These are phyloP conservation scores for Malthinus seriepunctatus DNA, from an alignment of 2,888 invertebrate genomes.

Conservation along the genomic window DNA sequence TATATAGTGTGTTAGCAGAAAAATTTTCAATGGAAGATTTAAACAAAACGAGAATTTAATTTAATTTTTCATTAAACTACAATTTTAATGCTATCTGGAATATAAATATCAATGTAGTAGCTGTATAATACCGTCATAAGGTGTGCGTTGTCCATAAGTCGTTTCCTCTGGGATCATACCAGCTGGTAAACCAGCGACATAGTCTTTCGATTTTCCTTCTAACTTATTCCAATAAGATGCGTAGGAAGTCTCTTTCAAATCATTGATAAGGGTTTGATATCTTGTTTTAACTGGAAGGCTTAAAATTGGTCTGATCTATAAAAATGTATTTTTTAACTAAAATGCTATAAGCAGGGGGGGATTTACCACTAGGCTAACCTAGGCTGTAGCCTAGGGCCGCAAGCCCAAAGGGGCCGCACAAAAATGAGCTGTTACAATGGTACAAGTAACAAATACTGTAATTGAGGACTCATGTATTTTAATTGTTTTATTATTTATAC, in stretches of 20 bases:
- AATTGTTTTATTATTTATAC: too few relatives aligned
- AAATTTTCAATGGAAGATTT: not conserved
- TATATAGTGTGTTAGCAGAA: not conserved
- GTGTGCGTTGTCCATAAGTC: constrained; percentile 50
- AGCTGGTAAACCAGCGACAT: constrained; percentile 52
- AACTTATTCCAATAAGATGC: constrained; percentile 55
- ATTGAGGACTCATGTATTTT: too few relatives aligned
- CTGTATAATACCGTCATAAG: too few relatives aligned
- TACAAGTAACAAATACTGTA: too few relatives aligned
- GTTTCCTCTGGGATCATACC: constrained; percentile 50
- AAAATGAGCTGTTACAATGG: too few relatives aligned
- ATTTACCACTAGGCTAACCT: too few relatives aligned
- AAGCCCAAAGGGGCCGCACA: too few relatives aligned
- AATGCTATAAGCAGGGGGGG: not conserved
- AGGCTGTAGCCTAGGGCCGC: too few relatives aligned
- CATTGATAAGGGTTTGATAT: constrained; percentile 54
- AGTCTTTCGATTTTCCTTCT: constrained; percentile 54
- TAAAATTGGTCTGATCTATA: constrained; percentile 39
- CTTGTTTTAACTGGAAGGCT: constrained; percentile 50
- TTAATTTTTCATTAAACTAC: not conserved
- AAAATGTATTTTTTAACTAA: not conserved
- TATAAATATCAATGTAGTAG: not conserved
- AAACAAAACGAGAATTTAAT: not conserved
- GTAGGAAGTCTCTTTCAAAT: constrained; percentile 57
- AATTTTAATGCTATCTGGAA: not conserved